A percentile compares a stretch with the other conserved stretches of the same genome.
Conservation (phyloP, 2,888 invertebrate species). For the Heliconius erato region DNA sequence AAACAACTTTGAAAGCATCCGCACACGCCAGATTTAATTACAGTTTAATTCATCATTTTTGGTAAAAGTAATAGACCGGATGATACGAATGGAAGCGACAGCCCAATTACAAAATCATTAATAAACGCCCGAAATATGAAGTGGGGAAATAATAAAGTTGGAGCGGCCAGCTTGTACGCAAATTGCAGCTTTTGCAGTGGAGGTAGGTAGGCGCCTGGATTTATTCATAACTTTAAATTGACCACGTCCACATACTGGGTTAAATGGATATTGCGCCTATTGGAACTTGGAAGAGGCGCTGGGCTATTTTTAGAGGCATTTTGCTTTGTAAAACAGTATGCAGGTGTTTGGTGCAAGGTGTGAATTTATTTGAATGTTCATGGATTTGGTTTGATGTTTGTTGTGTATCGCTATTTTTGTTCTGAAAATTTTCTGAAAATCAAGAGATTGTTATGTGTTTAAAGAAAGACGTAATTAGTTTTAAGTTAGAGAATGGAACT, state of each 20-base stretch:
- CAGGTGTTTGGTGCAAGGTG: slow-evolving; percentile 9
- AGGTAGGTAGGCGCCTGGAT: slow-evolving; percentile 55
- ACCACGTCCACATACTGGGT: slow-evolving; percentile 61
- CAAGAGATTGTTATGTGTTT: too few species aligned
- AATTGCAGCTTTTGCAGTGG: slow-evolving; percentile 61
- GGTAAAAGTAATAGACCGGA: slow-evolving; percentile 63
- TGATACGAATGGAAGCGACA: slow-evolving; percentile 70
- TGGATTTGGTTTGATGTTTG: neutral
- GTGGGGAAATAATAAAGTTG: slow-evolving; percentile 63
- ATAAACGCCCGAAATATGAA: slow-evolving; percentile 77
- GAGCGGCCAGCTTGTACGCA: slow-evolving; percentile 54
- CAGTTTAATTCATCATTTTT: slow-evolving; percentile 53
- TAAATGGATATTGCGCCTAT: slow-evolving; percentile 40
- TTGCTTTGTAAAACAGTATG: slow-evolving; percentile 19
- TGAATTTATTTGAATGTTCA: slow-evolving; percentile 21
- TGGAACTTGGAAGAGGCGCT: slow-evolving; percentile 35
- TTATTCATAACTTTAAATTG: slow-evolving; percentile 71
- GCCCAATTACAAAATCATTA: slow-evolving; percentile 80
- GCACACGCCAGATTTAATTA: slow-evolving; percentile 41
- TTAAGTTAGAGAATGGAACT: neutral
- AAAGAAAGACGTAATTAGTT: neutral
- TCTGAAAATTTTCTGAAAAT: too few species aligned
- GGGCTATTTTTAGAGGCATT: slow-evolving; percentile 32
- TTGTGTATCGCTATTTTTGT: neutral
- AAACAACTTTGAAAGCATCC: slow-evolving; percentile 22